These are phyloP conservation scores for Punctoribates punctum DNA, from an alignment of 2,888 invertebrate species.

Conservation along the genomic window DNA sequence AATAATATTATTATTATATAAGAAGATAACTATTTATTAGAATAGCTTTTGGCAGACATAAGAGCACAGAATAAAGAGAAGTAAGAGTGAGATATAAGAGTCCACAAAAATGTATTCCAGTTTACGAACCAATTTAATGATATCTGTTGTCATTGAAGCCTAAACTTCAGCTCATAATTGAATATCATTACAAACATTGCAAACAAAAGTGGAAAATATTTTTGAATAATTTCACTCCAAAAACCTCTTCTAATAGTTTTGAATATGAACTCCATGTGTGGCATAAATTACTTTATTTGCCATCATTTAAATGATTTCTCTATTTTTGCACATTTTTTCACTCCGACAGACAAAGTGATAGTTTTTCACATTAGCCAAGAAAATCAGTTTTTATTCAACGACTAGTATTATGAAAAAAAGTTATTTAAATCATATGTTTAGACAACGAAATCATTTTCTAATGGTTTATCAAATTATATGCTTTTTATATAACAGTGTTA, in stretches of 20 bases:
- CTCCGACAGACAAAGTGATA: too few species aligned
- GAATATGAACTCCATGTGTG: neutral
- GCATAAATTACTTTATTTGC: constrained; percentile 13
- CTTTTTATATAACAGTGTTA: neutral
- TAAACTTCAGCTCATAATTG: constrained; percentile 1
- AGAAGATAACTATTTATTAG: constrained; percentile 15
- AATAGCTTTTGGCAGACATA: neutral
- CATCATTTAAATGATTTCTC: constrained; percentile 13
- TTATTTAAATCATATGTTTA: too few species aligned
- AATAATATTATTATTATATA: constrained; percentile 14
- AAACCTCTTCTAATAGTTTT: neutral
- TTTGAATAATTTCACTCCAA: neutral
- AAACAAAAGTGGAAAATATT: neutral
- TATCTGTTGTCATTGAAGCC: neutral
- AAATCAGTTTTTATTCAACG: too few species aligned
- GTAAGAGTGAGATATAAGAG: too few species aligned
- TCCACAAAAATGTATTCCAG: too few species aligned
- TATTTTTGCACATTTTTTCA: neutral
- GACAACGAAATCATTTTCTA: neutral
- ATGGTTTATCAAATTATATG: constrained; percentile 10
- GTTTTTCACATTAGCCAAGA: too few species aligned
- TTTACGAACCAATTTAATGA: neutral
- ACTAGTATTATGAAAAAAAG: too few species aligned
- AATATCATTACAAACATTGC: constrained; percentile 1
- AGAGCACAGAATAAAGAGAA: neutral